Evolutionary conservation across 1,140 invertebrate genomes (phyloP).

Genomic region (Pristionchus pacificus): DNA sequence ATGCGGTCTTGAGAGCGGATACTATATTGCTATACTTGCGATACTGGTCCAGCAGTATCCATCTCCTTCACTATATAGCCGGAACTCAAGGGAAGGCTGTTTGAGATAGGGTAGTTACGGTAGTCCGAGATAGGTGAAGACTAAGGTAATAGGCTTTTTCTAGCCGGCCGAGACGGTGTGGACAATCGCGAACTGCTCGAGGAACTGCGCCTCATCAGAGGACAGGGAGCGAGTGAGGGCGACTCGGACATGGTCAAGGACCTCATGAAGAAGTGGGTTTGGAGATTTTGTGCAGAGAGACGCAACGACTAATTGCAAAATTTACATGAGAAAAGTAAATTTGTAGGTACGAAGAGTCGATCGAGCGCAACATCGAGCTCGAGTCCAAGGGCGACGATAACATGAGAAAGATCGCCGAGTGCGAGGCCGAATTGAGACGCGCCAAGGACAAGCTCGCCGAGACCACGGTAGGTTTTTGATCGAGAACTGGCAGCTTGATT

Average conservation of each 20-base stretch:
- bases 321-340: neutral
- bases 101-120: neutral
- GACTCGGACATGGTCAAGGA: conserved; percentile 53
- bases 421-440: conserved; percentile 48
- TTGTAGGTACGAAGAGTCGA: conserved; percentile 55
- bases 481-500: neutral
- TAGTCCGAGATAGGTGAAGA: conserved; percentile 21
- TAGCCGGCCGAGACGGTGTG: no score
- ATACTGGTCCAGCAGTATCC: no score
- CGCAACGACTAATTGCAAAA: conserved; percentile 15
- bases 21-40: no score
- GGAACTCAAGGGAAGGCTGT: conserved; percentile 1
- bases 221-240: conserved; percentile 18
- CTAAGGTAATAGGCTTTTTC: conserved; percentile 15
- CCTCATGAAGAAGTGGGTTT: conserved; percentile 49
- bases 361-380: conserved; percentile 55
- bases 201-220: conserved; percentile 31
- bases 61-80: no score
- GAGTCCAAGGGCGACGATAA: conserved; percentile 56
- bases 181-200: conserved; percentile 36
- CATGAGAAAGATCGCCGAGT: conserved; percentile 46
- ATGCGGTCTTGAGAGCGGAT: no score
- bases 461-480: conserved; percentile 27
- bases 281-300: conserved; percentile 22
- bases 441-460: conserved; percentile 48